Evolutionary conservation across 2,888 invertebrate species (phyloP).

Genomic region (Pyrrhia umbra): DNA sequence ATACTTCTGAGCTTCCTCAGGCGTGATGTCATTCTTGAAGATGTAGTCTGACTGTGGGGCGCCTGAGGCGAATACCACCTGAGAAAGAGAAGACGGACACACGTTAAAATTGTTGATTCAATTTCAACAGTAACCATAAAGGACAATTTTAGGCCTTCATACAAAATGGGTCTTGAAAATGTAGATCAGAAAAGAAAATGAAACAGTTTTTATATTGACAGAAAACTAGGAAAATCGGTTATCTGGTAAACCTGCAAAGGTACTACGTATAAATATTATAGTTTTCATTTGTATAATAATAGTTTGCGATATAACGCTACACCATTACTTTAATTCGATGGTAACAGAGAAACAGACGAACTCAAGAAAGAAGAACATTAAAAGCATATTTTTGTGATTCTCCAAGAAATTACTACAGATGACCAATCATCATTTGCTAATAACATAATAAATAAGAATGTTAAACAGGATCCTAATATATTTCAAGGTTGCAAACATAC

Average conservation of each 20-base stretch:
- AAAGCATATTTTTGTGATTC: no score
- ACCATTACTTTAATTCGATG: no score
- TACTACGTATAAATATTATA: no score
- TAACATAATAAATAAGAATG: conserved; percentile 36
- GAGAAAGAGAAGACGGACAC: conserved; percentile 35
- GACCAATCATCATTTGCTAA: conserved; percentile 10
- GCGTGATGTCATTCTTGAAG: conserved; percentile 82
- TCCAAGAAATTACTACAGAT: no score
- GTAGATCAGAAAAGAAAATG: neutral
- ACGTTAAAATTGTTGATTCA: neutral
- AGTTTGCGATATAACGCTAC: no score
- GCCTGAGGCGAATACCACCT: conserved; percentile 78
- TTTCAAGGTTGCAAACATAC: conserved; percentile 51
- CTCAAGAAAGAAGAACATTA: no score
- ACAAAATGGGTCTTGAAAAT: neutral
- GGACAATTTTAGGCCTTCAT: neutral
- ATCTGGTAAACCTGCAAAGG: no score
- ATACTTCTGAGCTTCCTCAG: conserved; percentile 85
- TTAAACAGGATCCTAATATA: conserved; percentile 52
- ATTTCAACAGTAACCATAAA: neutral
- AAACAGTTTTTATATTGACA: no score
- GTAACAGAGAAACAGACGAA: neutral
- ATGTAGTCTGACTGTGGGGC: conserved; percentile 71
- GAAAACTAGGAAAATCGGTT: no score
- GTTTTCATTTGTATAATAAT: no score